Percentiles rank a stretch among this genome's conserved stretches.
phyloP scores from a whole-genome alignment of 2,888 invertebrate species.

The Leucozona laternaria region DNA sequence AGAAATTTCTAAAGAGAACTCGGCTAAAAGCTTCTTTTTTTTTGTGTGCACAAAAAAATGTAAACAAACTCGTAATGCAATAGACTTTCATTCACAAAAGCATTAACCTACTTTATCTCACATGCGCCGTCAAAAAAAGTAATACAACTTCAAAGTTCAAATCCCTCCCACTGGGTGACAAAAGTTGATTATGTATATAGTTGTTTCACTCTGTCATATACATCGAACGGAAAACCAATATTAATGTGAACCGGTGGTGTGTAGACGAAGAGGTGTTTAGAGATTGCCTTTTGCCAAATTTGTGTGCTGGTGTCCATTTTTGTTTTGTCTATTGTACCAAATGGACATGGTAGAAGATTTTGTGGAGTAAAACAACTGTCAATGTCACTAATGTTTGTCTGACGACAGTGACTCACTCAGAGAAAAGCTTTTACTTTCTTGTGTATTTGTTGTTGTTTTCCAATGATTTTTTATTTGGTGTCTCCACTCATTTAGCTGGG shows the following conservation, averaged over 20 bases:
- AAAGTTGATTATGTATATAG: neutral
- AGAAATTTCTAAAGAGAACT: conserved; percentile 6
- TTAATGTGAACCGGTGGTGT: neutral
- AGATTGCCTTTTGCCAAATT: neutral
- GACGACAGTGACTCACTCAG: conserved; percentile 27
- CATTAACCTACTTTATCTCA: conserved; percentile 65
- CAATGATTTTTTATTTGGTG: conserved; percentile 6
- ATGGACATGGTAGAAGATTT: neutral
- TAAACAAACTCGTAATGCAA: conserved; percentile 64
- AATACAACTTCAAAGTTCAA: conserved; percentile 15
- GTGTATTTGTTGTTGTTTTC: neutral
- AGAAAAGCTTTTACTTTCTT: conserved; percentile 32
- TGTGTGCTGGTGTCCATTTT: neutral
- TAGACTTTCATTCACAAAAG: conserved; percentile 68
- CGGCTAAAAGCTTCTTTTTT: conserved; percentile 1
- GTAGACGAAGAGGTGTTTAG: too few relatives aligned
- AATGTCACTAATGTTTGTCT: conserved; percentile 28
- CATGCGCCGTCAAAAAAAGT: conserved; percentile 49
- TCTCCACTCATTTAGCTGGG: conserved; percentile 46
- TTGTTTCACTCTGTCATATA: conserved; percentile 58
- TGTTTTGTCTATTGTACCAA: neutral
- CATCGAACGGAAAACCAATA: neutral
- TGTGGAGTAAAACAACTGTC: conserved; percentile 26
- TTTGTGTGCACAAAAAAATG: conserved; percentile 20
- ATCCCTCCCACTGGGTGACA: conserved; percentile 39